These are phyloP conservation scores for Epinephelus moara DNA, from an alignment of 2,113 vertebrate genomes.

Conservation along the genomic window DNA sequence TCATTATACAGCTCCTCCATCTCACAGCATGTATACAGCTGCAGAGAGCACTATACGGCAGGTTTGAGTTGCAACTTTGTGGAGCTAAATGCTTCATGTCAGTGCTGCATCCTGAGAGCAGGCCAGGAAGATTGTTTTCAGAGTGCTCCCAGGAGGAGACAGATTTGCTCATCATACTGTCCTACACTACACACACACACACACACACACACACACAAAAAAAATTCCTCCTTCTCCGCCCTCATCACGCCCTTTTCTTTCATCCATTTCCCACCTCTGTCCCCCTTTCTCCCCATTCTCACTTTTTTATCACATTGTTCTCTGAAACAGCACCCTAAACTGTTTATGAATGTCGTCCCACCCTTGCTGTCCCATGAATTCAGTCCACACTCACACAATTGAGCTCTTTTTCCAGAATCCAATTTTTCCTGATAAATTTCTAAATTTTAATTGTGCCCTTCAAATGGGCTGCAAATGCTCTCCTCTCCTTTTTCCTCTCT, in stretches of 20 bases:
- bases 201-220: not conserved
- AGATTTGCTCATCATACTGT: conserved; percentile 9
- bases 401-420: not conserved
- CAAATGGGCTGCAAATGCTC: conserved; percentile 50
- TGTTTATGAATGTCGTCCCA: conserved; percentile 12
- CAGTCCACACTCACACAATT: not conserved
- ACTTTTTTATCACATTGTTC: not conserved
- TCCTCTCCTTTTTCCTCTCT: conserved; percentile 24
- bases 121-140: conserved; percentile 32
- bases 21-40: not conserved
- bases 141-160: conserved; percentile 18
- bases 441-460: conserved; percentile 64
- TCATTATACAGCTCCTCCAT: conserved; percentile 1
- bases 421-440: conserved; percentile 39
- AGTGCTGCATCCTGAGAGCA: conserved; percentile 10
- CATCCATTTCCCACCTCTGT: not conserved
- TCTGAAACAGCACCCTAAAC: not conserved
- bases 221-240: not conserved
- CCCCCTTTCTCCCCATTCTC: not conserved
- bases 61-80: conserved; percentile 14
- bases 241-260: not conserved
- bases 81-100: conserved; percentile 36
- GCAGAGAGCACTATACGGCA: not conserved
- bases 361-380: conserved; percentile 13
- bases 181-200: not conserved